phyloP scores from a whole-genome alignment of 2,888 invertebrate genomes.

The Melikaiella ostensackeni region DNA sequence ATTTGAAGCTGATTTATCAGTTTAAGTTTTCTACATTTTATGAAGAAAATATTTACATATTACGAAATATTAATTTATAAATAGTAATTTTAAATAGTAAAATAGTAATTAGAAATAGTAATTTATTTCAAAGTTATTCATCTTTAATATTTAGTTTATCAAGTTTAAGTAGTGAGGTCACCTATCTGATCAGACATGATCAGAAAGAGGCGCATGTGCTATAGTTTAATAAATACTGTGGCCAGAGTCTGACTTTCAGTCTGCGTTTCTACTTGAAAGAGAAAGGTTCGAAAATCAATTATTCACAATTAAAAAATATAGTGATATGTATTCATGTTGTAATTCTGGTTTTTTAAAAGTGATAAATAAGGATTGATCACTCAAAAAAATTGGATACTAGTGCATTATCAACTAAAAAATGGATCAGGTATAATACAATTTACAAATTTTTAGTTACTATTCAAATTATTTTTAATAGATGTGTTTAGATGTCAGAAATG shows the following conservation, averaged over 20 bases:
- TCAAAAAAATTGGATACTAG: neutral
- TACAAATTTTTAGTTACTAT: neutral
- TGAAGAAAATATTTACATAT: neutral
- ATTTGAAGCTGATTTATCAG: no score
- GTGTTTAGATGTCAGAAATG: neutral
- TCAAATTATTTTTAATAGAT: neutral
- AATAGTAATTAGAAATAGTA: no score
- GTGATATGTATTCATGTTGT: neutral
- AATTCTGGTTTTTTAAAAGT: neutral
- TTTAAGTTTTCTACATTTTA: no score
- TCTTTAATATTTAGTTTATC: constrained; percentile 9
- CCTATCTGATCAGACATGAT: constrained; percentile 54
- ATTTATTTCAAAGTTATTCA: neutral
- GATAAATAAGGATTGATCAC: neutral
- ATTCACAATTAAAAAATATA: neutral
- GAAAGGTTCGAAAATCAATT: neutral
- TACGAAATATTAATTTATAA: no score
- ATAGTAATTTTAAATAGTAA: no score
- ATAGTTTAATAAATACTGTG: constrained; percentile 47
- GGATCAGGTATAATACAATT: neutral
- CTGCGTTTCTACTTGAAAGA: constrained; percentile 8
- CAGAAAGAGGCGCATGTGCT: constrained; percentile 52
- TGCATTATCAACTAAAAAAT: neutral
- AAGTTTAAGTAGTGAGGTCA: constrained; percentile 50
- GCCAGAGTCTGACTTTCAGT: constrained; percentile 37